Evolutionary conservation across 2,797 vertebrate species (phyloP).

Genomic region (Liasis olivaceus): DNA sequence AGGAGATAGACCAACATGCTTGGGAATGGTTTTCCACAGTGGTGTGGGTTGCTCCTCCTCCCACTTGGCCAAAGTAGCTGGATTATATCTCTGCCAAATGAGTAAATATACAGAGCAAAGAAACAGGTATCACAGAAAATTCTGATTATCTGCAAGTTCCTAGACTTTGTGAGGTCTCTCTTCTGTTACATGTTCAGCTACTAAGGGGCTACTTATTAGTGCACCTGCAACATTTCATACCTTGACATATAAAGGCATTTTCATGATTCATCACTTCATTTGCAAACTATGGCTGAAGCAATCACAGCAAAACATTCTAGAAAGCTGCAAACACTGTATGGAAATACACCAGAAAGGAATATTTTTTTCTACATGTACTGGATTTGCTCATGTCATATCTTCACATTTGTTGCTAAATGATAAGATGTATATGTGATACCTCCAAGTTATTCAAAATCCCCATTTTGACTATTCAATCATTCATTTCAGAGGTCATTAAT

Average conservation of each 20-base stretch:
- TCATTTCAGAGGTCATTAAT: conserved; percentile 1
- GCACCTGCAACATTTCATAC: conserved; percentile 66
- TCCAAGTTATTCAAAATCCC: background rate
- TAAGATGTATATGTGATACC: background rate
- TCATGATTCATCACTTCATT: conserved; percentile 19
- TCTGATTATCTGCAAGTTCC: background rate
- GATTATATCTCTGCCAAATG: background rate
- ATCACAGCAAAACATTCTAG: conserved; percentile 2
- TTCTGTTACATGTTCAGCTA: background rate
- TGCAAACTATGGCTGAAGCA: conserved; percentile 21
- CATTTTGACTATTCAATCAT: background rate
- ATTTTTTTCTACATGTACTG: background rate
- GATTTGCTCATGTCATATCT: background rate
- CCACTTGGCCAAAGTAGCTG: background rate
- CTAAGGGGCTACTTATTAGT: conserved; percentile 72
- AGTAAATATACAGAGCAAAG: background rate
- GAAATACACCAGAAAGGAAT: background rate
- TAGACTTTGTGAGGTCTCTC: background rate
- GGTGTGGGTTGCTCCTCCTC: background rate
- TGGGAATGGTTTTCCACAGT: background rate
- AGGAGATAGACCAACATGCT: background rate
- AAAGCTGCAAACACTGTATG: background rate
- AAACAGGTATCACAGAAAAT: background rate
- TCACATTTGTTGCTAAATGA: background rate
- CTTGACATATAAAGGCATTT: conserved; percentile 52